Conservation (phyloP, 23 tunicate genomes). For the Oikopleura dioica region DNA sequence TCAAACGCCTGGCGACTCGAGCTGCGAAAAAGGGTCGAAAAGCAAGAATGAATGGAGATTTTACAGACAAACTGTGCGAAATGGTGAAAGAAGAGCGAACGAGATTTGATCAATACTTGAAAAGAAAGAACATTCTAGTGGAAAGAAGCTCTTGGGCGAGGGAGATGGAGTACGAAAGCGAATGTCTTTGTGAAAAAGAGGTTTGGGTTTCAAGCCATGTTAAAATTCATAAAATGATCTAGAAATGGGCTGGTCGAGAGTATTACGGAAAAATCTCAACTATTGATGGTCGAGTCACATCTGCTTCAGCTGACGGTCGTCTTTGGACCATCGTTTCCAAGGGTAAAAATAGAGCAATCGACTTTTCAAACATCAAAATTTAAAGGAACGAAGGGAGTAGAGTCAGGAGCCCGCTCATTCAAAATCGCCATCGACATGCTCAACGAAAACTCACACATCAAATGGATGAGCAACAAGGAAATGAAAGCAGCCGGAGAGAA, state of each 20-base stretch:
- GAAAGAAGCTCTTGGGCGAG: not conserved
- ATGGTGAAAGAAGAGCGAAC: conserved; percentile 9
- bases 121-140: not conserved
- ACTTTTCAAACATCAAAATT: not conserved
- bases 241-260: not conserved
- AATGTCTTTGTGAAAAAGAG: conserved; percentile 1
- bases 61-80: not conserved
- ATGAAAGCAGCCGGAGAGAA: not conserved
- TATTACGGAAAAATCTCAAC: not conserved
- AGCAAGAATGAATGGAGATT: not conserved
- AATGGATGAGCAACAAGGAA: not conserved
- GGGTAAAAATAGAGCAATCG: not conserved
- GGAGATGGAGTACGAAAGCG: not conserved
- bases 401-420: not conserved
- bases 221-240: too few relatives aligned
- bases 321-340: conserved; percentile 5
- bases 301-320: not conserved
- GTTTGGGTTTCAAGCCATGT: too few relatives aligned
- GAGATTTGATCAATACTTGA: too few relatives aligned
- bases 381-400: not conserved
- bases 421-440: conserved; percentile 5
- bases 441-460: not conserved
- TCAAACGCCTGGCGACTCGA: not conserved
- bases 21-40: not conserved
- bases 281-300: conserved; percentile 8